Conservation (phyloP, 2,797 vertebrate genomes). For the Cyclura pinguis region DNA sequence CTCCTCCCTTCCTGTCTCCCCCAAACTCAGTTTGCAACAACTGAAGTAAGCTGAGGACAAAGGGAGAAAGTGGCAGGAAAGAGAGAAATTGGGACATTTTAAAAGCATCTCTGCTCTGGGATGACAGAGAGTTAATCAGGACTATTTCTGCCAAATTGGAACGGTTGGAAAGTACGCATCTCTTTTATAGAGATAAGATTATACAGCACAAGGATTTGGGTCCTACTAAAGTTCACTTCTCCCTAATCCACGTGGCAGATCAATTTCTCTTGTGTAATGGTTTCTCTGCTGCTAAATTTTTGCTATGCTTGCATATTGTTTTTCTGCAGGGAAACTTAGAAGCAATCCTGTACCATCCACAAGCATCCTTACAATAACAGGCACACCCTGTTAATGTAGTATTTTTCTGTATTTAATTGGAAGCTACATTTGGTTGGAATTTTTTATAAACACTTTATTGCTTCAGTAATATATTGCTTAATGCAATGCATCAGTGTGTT, state of each 20-base stretch:
- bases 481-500: background rate
- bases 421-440: background rate
- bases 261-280: background rate
- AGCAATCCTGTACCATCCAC: background rate
- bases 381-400: background rate
- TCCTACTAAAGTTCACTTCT: background rate
- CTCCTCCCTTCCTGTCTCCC: too few relatives aligned
- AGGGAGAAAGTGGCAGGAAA: too few relatives aligned
- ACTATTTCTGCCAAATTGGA: too few relatives aligned
- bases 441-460: background rate
- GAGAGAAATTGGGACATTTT: too few relatives aligned
- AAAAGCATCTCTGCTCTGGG: too few relatives aligned
- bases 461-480: conserved; percentile 9
- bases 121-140: too few relatives aligned
- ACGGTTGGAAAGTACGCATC: background rate
- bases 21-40: too few relatives aligned
- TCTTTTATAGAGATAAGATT: background rate
- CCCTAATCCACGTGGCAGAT: background rate
- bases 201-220: background rate
- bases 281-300: background rate
- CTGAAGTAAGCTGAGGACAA: too few relatives aligned
- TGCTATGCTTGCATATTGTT: background rate
- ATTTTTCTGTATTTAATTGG: background rate
- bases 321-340: background rate
- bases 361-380: background rate